Base-by-base conservation (phyloP, 2,113 vertebrate species). In the Nannospalax galili region DNA sequence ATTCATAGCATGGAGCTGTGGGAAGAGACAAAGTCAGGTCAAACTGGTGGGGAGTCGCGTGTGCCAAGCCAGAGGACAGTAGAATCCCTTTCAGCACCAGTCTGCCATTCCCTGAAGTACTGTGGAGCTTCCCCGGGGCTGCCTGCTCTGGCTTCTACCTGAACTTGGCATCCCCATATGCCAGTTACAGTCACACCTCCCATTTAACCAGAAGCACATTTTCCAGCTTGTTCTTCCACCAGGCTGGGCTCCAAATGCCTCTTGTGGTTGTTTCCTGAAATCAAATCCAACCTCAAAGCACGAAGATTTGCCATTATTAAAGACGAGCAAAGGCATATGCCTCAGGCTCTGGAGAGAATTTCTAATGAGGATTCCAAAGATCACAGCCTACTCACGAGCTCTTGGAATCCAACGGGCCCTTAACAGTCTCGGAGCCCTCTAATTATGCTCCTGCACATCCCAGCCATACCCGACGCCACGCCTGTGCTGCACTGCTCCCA, bases 231-330 rank as follows among this genome's bases (percentile, higher is more conserved):
- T 94, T 97, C 96, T 88, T 96, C 87, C 69, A 95, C 95, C 93
- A 97, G 97, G 97, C 96, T 91, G 90, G 94, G 96, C 96, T 97
- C 97, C 97, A 97, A 97, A 96, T 74, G 97, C 92, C 95, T 97
- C 97, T 97, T 96, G 96, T 97, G 97, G 96, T 97, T 97, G 97
- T 97, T 97, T 97, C 95, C 97, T 90, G 80, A 97, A 97, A 97
- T 97, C 97, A 95, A 97, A 97, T 97, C 97, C 97, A 97, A 97
- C 96, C 97, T 97, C 97, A 97, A 97, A 97, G 97, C 97, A 93
- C 90, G 96, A 97, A 96, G 97, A 97, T 96, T 97, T 97, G 96
- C 97, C 97, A 96, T 97, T 97, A 97, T 97, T 97, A 97, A 97
- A 97, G 96, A 97, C 65, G 93, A 97, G 97, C 93, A 97, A 97